Percentiles rank a stretch among this genome's conserved stretches.
Evolutionary conservation across 2,888 invertebrate genomes (phyloP).

Genomic region (Timema cristinae): DNA sequence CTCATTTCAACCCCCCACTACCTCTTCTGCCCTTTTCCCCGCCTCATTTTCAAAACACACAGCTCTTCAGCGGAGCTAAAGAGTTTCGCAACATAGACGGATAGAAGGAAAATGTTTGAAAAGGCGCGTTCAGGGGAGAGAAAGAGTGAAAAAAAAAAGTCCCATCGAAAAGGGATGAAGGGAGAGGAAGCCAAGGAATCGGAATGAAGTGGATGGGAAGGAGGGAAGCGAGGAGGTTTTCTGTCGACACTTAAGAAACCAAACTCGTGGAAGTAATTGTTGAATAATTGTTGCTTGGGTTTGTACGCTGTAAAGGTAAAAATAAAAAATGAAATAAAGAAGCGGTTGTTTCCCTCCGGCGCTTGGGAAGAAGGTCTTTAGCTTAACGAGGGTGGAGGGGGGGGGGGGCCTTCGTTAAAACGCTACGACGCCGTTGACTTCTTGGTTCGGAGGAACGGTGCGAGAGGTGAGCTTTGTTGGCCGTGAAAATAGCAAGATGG

Average conservation of each 20-base stretch:
- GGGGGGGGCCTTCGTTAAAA: conserved; percentile 8
- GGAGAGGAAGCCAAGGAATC: too few species aligned
- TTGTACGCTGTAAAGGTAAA: not conserved
- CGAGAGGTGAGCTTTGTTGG: not conserved
- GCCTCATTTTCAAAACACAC: too few species aligned
- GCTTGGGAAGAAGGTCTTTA: too few species aligned
- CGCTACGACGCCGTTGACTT: not conserved
- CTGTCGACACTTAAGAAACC: conserved; percentile 19
- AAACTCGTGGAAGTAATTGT: conserved; percentile 24
- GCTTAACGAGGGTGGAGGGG: not conserved
- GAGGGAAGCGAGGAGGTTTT: not conserved
- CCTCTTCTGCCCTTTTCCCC: too few species aligned
- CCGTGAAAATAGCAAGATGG: too few species aligned
- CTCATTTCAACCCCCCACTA: too few species aligned
- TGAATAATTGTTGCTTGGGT: conserved; percentile 22
- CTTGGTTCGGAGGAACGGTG: not conserved
- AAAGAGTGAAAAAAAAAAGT: too few species aligned
- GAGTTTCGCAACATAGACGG: too few species aligned
- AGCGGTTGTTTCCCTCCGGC: not conserved
- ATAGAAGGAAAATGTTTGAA: too few species aligned
- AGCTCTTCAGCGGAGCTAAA: too few species aligned
- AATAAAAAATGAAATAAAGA: conserved; percentile 8
- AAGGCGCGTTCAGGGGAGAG: too few species aligned
- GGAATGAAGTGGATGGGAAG: not conserved
- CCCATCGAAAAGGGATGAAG: too few species aligned